A percentile compares a stretch with the other conserved stretches of the same genome.
Evolutionary conservation across 2,113 vertebrate species (phyloP).

Genomic region (Motacilla alba): DNA sequence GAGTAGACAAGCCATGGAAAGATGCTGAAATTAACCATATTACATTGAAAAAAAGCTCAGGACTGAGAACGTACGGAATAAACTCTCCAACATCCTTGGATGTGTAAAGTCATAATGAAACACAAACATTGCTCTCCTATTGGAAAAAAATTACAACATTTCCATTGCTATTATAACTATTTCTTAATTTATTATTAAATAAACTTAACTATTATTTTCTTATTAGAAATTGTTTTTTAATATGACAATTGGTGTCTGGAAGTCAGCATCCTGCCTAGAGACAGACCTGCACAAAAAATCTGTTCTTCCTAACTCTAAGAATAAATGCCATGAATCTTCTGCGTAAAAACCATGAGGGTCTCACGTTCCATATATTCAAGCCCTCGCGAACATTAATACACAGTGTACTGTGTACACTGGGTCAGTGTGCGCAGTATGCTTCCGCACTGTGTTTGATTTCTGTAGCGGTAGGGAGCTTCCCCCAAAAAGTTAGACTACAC

Average conservation of each 20-base stretch:
- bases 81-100: background rate
- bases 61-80: background rate
- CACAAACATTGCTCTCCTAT: background rate
- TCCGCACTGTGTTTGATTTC: background rate
- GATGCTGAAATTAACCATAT: background rate
- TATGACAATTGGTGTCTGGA: background rate
- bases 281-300: background rate
- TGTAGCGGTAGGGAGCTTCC: background rate
- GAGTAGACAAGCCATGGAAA: background rate
- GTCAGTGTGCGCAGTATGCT: fast-evolving
- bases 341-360: background rate
- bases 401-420: background rate
- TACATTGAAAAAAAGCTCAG: background rate
- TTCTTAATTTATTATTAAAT: background rate
- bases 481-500: background rate
- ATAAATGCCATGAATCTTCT: background rate
- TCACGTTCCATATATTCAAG: fast-evolving
- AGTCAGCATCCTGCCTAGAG: background rate
- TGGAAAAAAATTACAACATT: fast-evolving
- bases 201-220: background rate
- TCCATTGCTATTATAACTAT: background rate
- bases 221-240: background rate
- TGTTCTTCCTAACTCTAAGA: background rate
- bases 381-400: fast-evolving
- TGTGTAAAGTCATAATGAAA: background rate